Conservation (phyloP, 1,140 invertebrate genomes). For the Halictus rubicundus region DNA sequence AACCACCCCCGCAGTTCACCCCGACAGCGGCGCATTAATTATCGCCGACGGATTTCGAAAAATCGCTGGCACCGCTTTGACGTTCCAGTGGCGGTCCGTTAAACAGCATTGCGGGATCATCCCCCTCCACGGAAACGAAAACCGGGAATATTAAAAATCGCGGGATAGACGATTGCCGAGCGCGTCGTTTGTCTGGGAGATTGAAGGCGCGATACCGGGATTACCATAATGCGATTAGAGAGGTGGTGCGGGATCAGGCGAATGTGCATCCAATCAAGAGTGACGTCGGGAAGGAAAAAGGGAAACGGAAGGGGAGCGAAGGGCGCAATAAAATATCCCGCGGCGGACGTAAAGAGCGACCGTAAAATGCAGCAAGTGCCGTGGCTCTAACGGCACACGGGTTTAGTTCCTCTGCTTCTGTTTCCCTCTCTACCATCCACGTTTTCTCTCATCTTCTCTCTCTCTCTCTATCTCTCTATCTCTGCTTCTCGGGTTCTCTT, state of each 20-base stretch:
- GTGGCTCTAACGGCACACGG: slow-evolving; percentile 46
- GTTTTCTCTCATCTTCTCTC: background rate
- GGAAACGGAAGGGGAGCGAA: slow-evolving; percentile 15
- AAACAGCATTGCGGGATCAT: background rate
- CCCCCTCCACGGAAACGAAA: too few relatives aligned
- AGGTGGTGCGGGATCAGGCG: slow-evolving; percentile 29
- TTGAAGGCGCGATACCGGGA: background rate
- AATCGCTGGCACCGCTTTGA: background rate
- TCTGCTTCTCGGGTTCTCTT: too few relatives aligned
- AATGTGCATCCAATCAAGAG: slow-evolving; percentile 55
- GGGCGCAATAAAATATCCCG: slow-evolving; percentile 51
- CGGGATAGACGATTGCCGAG: background rate
- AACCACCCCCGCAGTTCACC: background rate
- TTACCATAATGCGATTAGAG: slow-evolving; percentile 61
- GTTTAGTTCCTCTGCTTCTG: slow-evolving; percentile 30
- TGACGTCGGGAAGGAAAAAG: background rate
- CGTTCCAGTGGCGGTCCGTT: background rate
- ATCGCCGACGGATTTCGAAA: background rate
- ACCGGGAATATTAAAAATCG: background rate
- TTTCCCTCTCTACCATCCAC: background rate
- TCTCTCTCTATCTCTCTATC: background rate
- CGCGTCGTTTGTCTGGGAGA: background rate
- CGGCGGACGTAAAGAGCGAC: slow-evolving; percentile 48
- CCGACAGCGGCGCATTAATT: background rate
- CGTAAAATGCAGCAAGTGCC: slow-evolving; percentile 60